phyloP scores from a whole-genome alignment of 1,140 invertebrate species.

The Caenorhabditis tropicalis region DNA sequence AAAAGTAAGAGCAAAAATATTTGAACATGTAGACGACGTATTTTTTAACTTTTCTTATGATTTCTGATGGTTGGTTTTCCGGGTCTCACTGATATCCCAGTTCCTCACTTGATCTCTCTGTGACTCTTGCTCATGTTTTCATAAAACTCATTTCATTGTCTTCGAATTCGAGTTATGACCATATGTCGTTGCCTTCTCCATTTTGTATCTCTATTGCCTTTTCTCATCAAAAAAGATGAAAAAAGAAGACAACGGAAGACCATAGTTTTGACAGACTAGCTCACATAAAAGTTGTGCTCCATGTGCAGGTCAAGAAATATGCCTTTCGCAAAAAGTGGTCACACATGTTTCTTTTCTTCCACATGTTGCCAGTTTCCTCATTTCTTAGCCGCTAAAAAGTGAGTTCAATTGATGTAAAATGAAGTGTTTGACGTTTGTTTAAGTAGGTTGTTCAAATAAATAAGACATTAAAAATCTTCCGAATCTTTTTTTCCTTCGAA shows the following conservation, averaged over 20 bases:
- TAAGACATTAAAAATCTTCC: neutral
- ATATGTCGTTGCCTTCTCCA: neutral
- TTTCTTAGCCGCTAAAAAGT: neutral
- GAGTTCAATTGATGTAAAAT: neutral
- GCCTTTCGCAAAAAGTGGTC: neutral
- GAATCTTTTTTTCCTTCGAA: neutral
- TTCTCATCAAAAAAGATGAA: conserved; percentile 11
- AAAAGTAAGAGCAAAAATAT: conserved; percentile 10
- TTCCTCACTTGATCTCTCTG: neutral
- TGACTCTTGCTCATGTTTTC: no score
- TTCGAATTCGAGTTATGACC: no score
- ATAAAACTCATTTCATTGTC: no score
- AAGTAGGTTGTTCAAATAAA: neutral
- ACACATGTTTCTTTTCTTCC: neutral
- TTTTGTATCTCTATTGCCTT: neutral
- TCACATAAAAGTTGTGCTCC: conserved; percentile 24
- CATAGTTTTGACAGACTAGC: conserved; percentile 31
- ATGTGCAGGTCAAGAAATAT: conserved; percentile 28
- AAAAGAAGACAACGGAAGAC: neutral
- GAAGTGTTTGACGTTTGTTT: neutral
- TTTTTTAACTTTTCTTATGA: neutral
- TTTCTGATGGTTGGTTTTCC: conserved; percentile 6
- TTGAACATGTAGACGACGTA: conserved; percentile 26
- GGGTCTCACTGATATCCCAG: neutral
- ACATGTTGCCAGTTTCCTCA: conserved; percentile 6